These are phyloP conservation scores for Camelus dromedarius DNA, from an alignment of 2,113 vertebrate species.

Conservation along the genomic window DNA sequence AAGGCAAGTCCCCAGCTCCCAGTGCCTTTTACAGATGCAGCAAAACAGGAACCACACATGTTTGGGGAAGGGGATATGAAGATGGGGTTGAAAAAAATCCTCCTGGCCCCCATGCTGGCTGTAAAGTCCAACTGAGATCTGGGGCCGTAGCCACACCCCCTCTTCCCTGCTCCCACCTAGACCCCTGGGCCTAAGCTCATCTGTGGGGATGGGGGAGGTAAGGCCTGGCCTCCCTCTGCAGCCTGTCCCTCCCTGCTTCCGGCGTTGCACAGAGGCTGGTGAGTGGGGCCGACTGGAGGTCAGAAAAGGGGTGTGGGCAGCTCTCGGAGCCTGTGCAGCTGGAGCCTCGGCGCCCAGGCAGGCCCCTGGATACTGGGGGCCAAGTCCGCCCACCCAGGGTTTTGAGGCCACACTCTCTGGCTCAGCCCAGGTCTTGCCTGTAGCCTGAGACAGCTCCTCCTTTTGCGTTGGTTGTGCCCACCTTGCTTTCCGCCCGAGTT, in stretches of 20 bases:
- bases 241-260: constrained; percentile 86
- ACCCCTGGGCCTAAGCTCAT: constrained; percentile 76
- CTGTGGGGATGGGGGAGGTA: constrained; percentile 74
- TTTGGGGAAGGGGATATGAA: constrained; percentile 86
- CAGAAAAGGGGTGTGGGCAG: constrained; percentile 86
- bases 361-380: constrained; percentile 66
- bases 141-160: constrained; percentile 66
- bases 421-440: constrained; percentile 28
- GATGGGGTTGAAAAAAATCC: constrained; percentile 78
- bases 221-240: constrained; percentile 64
- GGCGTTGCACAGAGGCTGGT: constrained; percentile 81
- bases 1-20: constrained; percentile 89
- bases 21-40: constrained; percentile 86
- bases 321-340: constrained; percentile 83
- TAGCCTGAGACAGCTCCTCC: constrained; percentile 25
- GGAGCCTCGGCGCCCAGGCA: constrained; percentile 80
- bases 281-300: constrained; percentile 86
- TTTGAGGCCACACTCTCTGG: neutral
- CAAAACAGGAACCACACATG: constrained; percentile 88
- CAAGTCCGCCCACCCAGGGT: constrained; percentile 41
- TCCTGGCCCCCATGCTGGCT: constrained; percentile 67
- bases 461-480: constrained; percentile 31
- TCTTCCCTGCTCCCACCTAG: constrained; percentile 73
- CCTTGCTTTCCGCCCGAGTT: constrained; percentile 66
- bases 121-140: constrained; percentile 78